Evolutionary conservation across 2,113 vertebrate species (phyloP).

Genomic region (Garra rufa): DNA sequence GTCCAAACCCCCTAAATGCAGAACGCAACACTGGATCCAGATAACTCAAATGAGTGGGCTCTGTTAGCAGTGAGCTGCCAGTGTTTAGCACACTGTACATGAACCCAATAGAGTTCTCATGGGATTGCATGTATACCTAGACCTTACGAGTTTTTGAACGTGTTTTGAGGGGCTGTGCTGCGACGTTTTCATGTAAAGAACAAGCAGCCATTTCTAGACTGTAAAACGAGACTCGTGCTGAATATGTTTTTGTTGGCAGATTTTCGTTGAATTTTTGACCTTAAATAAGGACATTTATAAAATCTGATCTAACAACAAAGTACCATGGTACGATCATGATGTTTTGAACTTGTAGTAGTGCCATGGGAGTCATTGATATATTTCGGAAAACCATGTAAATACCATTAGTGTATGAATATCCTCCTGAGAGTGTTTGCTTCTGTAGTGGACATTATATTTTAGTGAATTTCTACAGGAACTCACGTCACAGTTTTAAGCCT

Average conservation of each 20-base stretch:
- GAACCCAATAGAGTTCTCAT: neutral
- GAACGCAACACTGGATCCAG: neutral
- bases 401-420: neutral
- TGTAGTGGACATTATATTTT: no score
- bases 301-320: neutral
- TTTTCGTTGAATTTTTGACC: neutral
- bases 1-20: slow-evolving; percentile 21
- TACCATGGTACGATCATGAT: neutral
- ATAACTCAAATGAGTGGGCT: slow-evolving; percentile 21
- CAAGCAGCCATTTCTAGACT: neutral
- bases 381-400: neutral
- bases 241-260: slow-evolving; percentile 26
- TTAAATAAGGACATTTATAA: slow-evolving; percentile 5
- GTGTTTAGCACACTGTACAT: slow-evolving; percentile 24
- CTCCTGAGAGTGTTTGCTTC: no score
- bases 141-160: neutral
- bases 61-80: slow-evolving; percentile 26
- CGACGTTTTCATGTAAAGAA: slow-evolving; percentile 8
- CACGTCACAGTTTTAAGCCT: no score
- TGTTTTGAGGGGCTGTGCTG: neutral
- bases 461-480: no score
- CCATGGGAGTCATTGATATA: neutral
- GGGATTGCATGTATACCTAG: slow-evolving; percentile 35
- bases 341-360: neutral
- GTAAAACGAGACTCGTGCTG: neutral